Base-by-base conservation (phyloP, 2,888 invertebrate species). In the Exephanes ischioxanthus region DNA sequence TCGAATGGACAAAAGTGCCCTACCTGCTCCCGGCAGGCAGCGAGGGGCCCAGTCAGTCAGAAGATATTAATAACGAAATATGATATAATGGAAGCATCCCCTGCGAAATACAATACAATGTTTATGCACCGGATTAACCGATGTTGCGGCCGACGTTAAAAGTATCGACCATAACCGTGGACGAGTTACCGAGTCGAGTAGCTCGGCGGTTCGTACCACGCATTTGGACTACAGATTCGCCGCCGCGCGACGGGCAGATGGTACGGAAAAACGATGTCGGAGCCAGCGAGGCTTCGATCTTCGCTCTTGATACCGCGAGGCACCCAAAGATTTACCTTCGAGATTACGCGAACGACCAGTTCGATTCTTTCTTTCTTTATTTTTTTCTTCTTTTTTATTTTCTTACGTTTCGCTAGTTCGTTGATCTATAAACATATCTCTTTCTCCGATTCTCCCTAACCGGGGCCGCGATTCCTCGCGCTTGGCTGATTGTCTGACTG, bases 31-130 rank as follows among this genome's bases (percentile, higher is more conserved):
- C 88, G 88, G 83, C 83, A 77, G 80, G 82, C 85, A 80, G 55
- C 83, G 58, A 55, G 79, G 79, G 86, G 89, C 88, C 88, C 93
- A 94, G 87, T 91, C 93, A 94, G 93, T 94, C 94, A 90, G 92
- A 94, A 94, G 93, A 94, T 94, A 94, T 94, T 94, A 94, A 94
- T 94, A 93, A 94, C 93, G 92, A 94, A 93, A 94, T 93, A 93
- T 93, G 92, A 93, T 93, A 93, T 93, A 93, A 93, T 93, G 90
- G 93, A 89, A 91, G 92, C 92, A 92, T 92, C 93, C 92, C 90
- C 86, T 89, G 89, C 91, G 92, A 91, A 92, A 92, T 89, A 94
- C 93, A 93, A 94, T 94, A 92, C 92, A 92, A 92, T 94, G 93
- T 94, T 94, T 94, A 93, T 92, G 93, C 92, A 90, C 89, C 85